A percentile compares a stretch with the other conserved stretches of the same genome.
phyloP scores from a whole-genome alignment of 2,113 vertebrate genomes.

The Pterocles burchelli region DNA sequence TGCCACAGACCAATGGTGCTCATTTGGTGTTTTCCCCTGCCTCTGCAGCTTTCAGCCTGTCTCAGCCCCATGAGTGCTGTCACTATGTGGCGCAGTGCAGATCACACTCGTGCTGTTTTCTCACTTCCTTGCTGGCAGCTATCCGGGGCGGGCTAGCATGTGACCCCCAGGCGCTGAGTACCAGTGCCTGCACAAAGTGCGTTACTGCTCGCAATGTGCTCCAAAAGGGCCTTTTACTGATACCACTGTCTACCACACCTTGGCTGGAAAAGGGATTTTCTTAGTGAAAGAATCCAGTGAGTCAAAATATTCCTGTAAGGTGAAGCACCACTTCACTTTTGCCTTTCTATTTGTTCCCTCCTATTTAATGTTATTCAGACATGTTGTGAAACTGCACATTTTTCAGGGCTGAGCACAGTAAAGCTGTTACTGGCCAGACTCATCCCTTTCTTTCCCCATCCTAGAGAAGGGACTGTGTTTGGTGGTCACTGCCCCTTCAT shows the following conservation, averaged over 20 bases:
- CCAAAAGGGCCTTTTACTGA: neutral
- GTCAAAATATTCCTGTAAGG: neutral
- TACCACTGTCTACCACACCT: neutral
- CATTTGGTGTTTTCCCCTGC: neutral
- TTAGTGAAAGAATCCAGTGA: neutral
- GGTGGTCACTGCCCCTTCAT: neutral
- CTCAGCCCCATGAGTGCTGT: neutral
- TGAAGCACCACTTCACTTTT: neutral
- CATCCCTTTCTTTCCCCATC: neutral
- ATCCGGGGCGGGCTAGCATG: fast-evolving
- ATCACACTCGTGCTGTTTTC: neutral
- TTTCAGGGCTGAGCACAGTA: neutral
- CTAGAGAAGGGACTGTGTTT: neutral
- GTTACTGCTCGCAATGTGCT: fast-evolving
- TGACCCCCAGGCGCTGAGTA: fast-evolving
- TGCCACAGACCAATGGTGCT: neutral
- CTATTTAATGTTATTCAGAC: neutral
- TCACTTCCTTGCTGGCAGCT: neutral
- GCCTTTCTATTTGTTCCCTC: neutral
- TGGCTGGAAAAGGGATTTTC: neutral
- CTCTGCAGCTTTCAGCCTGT: neutral
- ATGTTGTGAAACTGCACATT: neutral
- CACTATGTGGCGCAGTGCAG: neutral
- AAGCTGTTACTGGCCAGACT: neutral
- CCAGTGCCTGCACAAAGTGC: neutral